A percentile compares a stretch with the other conserved stretches of the same genome.
These are phyloP conservation scores for Tiaroga cobitis DNA, from an alignment of 2,797 vertebrate species.

Conservation along the genomic window DNA sequence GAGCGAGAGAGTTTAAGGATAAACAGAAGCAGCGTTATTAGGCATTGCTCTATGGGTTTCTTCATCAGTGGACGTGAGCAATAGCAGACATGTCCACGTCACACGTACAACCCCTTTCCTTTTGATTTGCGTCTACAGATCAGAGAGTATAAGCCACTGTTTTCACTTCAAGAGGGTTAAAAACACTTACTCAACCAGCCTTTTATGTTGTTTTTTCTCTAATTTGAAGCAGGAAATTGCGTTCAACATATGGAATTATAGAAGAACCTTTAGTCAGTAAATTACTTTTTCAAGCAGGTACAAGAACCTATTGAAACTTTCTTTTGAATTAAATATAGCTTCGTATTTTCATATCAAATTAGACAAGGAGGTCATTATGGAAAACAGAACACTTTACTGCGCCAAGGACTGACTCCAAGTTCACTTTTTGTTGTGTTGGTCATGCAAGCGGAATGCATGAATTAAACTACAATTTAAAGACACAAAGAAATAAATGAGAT, in stretches of 20 bases:
- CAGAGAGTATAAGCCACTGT: slow-evolving; percentile 1
- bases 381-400: background rate
- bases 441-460: background rate
- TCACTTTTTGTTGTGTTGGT: background rate
- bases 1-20: background rate
- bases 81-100: slow-evolving; percentile 4
- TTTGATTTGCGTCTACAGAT: slow-evolving; percentile 9
- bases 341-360: background rate
- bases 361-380: background rate
- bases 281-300: background rate
- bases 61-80: slow-evolving; percentile 30
- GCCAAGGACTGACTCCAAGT: background rate
- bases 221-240: slow-evolving; percentile 6
- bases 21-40: slow-evolving; percentile 25
- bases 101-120: slow-evolving; percentile 34
- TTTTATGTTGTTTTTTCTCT: slow-evolving; percentile 7
- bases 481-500: background rate
- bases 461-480: slow-evolving; percentile 8
- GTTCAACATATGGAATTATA: slow-evolving; percentile 9
- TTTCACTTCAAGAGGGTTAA: slow-evolving; percentile 24
- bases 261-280: background rate
- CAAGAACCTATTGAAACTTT: background rate
- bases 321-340: background rate
- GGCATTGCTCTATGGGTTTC: slow-evolving; percentile 42
- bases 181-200: slow-evolving; percentile 2